A percentile compares a stretch with the other conserved stretches of the same genome.
phyloP scores from a whole-genome alignment of 2,113 vertebrate species.

The Craseonycteris thonglongyai region DNA sequence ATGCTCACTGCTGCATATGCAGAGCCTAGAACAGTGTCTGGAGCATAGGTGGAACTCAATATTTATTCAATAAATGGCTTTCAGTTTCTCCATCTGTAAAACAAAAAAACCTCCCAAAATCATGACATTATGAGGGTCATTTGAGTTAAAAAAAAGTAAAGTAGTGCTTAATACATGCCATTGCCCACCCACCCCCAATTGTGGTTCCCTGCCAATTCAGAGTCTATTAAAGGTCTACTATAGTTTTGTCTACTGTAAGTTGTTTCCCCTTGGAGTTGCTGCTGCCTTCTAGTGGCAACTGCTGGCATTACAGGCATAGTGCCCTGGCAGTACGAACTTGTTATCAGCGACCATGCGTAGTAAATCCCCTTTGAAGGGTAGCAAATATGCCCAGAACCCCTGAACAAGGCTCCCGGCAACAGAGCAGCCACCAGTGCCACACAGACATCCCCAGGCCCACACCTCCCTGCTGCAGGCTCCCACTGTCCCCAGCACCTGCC shows the following conservation, averaged over 20 bases:
- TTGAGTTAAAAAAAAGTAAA: background rate
- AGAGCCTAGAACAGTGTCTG: background rate
- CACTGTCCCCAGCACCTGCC: background rate
- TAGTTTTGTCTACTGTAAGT: background rate
- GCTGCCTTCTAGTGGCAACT: background rate
- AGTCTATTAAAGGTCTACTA: no score
- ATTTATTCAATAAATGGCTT: background rate
- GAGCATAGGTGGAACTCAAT: background rate
- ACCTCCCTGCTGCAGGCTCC: background rate
- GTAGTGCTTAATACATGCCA: background rate
- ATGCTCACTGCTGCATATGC: no score
- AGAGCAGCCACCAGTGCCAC: background rate
- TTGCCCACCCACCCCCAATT: fast-evolving
- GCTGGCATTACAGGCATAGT: background rate
- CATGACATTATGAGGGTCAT: background rate
- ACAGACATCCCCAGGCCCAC: background rate
- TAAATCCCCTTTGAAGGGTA: background rate
- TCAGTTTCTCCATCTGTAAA: background rate
- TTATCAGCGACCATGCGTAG: background rate
- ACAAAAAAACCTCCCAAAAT: background rate
- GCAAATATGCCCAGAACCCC: background rate
- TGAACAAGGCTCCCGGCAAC: background rate
- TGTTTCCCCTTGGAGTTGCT: background rate
- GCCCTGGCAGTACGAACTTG: background rate
- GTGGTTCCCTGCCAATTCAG: background rate